Percentiles rank a stretch among this genome's conserved stretches.
Evolutionary conservation across 2,113 vertebrate species (phyloP).

Genomic region (Phylloscopus whistleri): DNA sequence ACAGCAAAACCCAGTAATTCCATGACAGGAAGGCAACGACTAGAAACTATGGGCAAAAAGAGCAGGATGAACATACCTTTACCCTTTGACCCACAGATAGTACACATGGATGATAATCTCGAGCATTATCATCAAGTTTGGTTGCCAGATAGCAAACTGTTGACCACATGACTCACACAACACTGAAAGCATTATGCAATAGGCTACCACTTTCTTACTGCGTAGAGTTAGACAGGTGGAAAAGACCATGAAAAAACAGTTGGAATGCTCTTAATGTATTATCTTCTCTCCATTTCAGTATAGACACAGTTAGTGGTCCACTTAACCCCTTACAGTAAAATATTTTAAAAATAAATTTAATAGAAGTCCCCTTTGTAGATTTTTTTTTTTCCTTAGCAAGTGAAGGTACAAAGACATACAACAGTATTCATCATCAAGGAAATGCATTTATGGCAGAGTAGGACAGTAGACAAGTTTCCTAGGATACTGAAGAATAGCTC

Average conservation of each 20-base stretch:
- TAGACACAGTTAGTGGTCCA: background rate
- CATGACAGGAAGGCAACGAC: background rate
- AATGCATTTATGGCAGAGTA: background rate
- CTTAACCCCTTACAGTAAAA: background rate
- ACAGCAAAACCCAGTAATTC: background rate
- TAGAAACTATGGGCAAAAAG: background rate
- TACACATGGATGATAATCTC: background rate
- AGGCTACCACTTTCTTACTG: background rate
- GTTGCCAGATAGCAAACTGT: background rate
- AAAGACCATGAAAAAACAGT: background rate
- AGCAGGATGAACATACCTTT: background rate
- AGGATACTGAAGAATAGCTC: background rate
- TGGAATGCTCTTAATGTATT: background rate
- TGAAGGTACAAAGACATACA: background rate
- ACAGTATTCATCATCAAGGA: background rate
- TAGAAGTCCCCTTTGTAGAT: background rate
- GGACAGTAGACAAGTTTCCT: background rate
- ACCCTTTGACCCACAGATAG: background rate
- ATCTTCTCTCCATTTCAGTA: background rate
- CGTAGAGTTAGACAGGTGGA: background rate
- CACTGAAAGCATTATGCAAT: background rate
- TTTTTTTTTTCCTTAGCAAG: background rate
- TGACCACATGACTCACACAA: background rate
- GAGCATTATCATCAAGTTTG: background rate
- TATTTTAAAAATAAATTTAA: background rate